Percentiles rank a stretch among this genome's conserved stretches.
Conservation (phyloP, 1,140 invertebrate genomes). For the Drosophila pandora region DNA sequence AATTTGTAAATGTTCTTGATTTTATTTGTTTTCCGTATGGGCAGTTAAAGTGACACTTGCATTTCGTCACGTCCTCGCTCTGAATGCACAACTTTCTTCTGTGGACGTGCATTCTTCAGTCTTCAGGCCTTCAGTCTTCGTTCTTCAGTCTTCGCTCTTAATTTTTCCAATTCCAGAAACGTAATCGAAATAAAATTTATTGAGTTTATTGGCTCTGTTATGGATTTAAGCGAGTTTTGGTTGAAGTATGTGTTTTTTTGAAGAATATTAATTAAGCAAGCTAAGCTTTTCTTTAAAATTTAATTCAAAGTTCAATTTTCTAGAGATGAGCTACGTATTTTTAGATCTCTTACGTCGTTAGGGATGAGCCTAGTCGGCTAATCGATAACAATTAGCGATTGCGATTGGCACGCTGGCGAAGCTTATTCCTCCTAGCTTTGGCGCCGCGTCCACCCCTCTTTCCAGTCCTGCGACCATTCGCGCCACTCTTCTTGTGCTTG, state of each 20-base stretch:
- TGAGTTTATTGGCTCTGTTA: neutral
- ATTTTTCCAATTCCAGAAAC: conserved; percentile 27
- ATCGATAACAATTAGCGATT: neutral
- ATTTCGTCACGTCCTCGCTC: conserved; percentile 37
- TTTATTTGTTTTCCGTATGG: neutral
- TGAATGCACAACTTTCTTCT: conserved; percentile 25
- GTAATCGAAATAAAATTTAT: neutral
- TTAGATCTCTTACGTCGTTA: too few species aligned
- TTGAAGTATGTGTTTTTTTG: too few species aligned
- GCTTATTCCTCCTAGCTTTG: neutral
- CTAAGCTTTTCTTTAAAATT: too few species aligned
- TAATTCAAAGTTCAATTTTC: too few species aligned
- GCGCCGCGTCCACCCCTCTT: neutral
- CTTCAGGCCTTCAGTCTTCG: neutral
- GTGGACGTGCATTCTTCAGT: conserved; percentile 10
- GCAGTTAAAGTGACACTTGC: conserved; percentile 2
- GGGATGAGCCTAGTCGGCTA: too few species aligned
- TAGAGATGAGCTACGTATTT: too few species aligned
- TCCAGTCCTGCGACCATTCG: too few species aligned
- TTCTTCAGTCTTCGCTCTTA: neutral
- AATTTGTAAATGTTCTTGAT: neutral
- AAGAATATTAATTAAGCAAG: too few species aligned
- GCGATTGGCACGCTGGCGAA: neutral
- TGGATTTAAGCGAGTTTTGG: too few species aligned
- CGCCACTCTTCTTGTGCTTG: too few species aligned